These are phyloP conservation scores for Hemicentrotus pulcherrimus DNA, from an alignment of 35 echinoderm and acorn worm genomes.

Conservation along the genomic window DNA sequence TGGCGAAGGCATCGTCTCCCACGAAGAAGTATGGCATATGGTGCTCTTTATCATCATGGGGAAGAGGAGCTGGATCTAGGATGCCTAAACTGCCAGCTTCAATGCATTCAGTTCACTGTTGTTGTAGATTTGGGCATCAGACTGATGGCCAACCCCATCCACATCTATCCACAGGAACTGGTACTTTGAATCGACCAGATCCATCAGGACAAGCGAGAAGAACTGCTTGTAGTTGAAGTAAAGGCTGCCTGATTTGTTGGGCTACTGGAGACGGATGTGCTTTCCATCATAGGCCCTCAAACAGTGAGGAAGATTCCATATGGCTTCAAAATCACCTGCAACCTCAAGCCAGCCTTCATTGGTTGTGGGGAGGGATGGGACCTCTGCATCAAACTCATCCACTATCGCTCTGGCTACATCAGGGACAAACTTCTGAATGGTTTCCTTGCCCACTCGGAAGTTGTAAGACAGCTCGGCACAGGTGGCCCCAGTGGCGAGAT, in stretches of 20 bases:
- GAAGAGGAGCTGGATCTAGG: no score
- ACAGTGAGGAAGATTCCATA: constrained; percentile 69
- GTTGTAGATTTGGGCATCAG: constrained; percentile 32
- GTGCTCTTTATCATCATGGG: no score
- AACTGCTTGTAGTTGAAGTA: constrained; percentile 69
- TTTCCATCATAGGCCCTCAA: constrained; percentile 75
- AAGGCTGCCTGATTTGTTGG: constrained; percentile 58
- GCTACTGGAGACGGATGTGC: constrained; percentile 64
- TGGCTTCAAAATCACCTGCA: constrained; percentile 41
- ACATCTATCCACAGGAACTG: constrained; percentile 67
- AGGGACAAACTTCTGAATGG: constrained; percentile 24
- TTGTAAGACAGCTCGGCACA: constrained; percentile 22
- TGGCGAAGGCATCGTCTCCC: no score
- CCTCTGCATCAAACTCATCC: constrained; percentile 22
- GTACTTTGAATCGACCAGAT: constrained; percentile 59
- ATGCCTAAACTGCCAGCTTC: no score
- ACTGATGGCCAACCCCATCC: constrained; percentile 40
- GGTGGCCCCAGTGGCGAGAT: constrained; percentile 29
- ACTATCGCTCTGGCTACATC: constrained; percentile 33
- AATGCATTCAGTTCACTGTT: constrained; percentile 32
- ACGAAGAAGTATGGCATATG: no score
- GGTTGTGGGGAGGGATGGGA: constrained; percentile 23
- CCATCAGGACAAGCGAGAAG: constrained; percentile 68
- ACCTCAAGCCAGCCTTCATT: constrained; percentile 48
- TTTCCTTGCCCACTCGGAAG: constrained; percentile 32